Conservation (phyloP, 2,888 invertebrate genomes). For the Pollenia amentaria region DNA sequence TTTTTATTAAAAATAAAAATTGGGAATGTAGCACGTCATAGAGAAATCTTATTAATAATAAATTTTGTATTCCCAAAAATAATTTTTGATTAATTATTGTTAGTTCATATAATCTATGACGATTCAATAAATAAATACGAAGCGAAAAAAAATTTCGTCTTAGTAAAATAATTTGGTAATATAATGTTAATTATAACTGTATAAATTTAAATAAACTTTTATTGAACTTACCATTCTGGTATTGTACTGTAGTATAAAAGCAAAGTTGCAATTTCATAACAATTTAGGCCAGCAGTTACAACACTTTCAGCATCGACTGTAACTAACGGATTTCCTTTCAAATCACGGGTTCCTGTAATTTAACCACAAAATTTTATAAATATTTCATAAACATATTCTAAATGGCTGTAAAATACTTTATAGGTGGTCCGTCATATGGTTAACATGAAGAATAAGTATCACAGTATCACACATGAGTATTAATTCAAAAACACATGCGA, state of each 20-base stretch:
- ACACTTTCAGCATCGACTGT: conserved; percentile 88
- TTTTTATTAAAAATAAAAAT: no score
- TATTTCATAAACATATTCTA: conserved; percentile 23
- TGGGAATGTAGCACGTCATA: no score
- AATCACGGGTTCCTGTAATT: conserved; percentile 88
- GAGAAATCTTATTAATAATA: no score
- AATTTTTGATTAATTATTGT: no score
- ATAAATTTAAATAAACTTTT: not conserved
- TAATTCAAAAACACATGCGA: conserved; percentile 28
- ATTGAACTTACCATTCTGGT: conserved; percentile 87
- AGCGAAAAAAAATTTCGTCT: no score
- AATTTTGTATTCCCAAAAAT: no score
- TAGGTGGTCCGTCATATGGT: conserved; percentile 33
- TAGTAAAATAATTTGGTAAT: no score
- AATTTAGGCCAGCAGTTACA: conserved; percentile 86
- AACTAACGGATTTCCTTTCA: conserved; percentile 88
- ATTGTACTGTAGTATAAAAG: conserved; percentile 90
- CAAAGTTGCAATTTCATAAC: conserved; percentile 89
- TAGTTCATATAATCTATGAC: no score
- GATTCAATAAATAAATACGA: no score
- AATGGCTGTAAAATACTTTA: conserved; percentile 8
- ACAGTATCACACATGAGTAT: not conserved
- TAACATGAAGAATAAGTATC: not conserved
- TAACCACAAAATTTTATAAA: conserved; percentile 65
- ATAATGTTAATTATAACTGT: no score